phyloP scores from a whole-genome alignment of 1,140 invertebrate species.

The Drosophila nasuta region DNA sequence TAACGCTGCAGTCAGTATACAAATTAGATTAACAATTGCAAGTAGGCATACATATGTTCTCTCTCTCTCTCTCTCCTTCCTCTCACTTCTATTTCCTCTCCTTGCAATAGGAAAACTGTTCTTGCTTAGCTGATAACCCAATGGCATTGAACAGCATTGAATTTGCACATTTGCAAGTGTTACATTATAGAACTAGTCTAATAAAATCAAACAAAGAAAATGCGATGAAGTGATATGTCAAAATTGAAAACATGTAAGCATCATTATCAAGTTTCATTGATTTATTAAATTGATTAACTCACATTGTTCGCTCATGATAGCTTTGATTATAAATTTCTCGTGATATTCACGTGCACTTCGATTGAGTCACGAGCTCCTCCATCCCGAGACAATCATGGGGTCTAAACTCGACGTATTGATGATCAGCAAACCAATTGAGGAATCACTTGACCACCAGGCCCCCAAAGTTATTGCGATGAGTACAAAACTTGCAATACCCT shows the following conservation, averaged over 20 bases:
- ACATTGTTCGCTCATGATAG: conserved; percentile 1
- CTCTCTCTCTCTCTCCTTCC: too few species aligned
- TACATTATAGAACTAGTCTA: conserved; percentile 1
- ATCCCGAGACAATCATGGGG: not conserved
- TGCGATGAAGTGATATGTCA: not conserved
- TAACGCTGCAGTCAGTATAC: too few species aligned
- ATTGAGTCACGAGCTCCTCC: not conserved
- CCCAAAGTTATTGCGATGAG: not conserved
- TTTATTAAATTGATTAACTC: conserved; percentile 8
- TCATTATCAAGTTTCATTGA: not conserved
- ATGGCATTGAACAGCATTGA: not conserved
- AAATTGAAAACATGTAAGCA: not conserved
- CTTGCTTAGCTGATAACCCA: not conserved
- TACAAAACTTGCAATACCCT: not conserved
- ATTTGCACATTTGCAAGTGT: too few species aligned
- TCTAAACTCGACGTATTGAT: conserved; percentile 1
- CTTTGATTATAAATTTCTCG: conserved; percentile 16
- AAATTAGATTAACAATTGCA: too few species aligned
- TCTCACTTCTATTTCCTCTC: too few species aligned
- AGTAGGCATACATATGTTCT: too few species aligned
- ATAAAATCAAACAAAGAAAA: conserved; percentile 5
- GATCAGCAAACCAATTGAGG: conserved; percentile 6
- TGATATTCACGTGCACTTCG: conserved; percentile 12
- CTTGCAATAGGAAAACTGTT: too few species aligned
- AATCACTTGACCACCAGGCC: not conserved